Base-by-base conservation (phyloP, 2,888 invertebrate genomes). In the Phyllotreta cruciferae region DNA sequence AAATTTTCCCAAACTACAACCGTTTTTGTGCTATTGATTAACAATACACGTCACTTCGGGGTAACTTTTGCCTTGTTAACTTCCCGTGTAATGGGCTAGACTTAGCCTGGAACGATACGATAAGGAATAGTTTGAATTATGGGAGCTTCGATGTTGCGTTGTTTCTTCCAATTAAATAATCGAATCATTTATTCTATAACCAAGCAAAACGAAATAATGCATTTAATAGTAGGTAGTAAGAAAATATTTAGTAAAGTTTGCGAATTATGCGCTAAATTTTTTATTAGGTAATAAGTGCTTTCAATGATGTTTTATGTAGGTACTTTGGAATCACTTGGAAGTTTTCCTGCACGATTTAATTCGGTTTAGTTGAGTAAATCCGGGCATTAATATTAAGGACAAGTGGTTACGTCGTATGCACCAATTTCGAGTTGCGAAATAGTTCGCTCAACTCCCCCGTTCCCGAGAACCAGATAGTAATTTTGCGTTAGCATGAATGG, bases 41-140 rank as follows among this genome's bases (percentile, higher is more conserved):
- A 36, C 58, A 50, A 58, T 58, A 58, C 42, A 50, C 36, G 41
- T 58, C 58, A 36, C 36, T 34, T 41, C 9, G 13, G 11, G 58
- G 35, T 50, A 58, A 58, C 58, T 58, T 50, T 50, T 58, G 50
- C 41, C 58, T 42, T 58, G 58, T 58, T 58, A 58, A 34, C 57
- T 14, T 37, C 24, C 45, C 47, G 11, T 34, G 58, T 41, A 35
- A 35, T 42, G 50, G 35, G 49, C 14, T 50, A 42, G 50, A 58
- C 50, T 44, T 7, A 50, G 58, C 50, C 58, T 58, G 58, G 50
- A 58, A 58, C 42, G 50, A 35, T 13, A 4, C 41, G 58, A 50
- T 58, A 50, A 58, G 58, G 35, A 50, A 57, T 49, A 38, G 34
- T 39, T 39, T 41, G 34, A 50, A 58, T 50, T 41, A 50, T 10